Base-by-base conservation (phyloP, 1,140 invertebrate genomes). In the Halictus rubicundus region DNA sequence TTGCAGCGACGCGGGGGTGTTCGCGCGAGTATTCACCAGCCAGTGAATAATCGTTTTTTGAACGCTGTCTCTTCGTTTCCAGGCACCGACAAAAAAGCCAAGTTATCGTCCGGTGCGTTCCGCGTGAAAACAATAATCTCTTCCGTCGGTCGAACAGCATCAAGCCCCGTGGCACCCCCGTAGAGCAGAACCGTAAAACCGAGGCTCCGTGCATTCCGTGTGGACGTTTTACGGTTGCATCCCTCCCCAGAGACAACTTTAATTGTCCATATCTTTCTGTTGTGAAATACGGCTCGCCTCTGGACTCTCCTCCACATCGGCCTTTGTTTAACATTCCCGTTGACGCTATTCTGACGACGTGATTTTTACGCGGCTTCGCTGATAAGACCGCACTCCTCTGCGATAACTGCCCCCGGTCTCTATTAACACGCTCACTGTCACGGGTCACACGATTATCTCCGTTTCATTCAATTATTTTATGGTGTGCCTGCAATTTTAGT, bases 91-190 rank as follows among this genome's bases (percentile, higher is more conserved):
- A 61, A 63, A 37, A 63, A 63, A 21, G 7, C 5, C 61, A 27
- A 63, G 61, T 63, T 63, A 63, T 63, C 61, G 61, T 46, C 27
- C 27, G 27, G 5, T 21, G 61, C 21, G 60, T 46, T 27, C 60
- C 46, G 9, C 19, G 61, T 19, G 72, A 52, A 74, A 74, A 74
- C 72, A 74, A 74, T 74, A 74, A 74, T 74, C 72, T 65, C 70
- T 19, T 46, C 37, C 39, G 27, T 42, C 23, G 52, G 39, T 59
- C 23, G 70, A 61, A 46, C 59, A 19, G 25, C 14, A 61, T 39
- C 57, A 32, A 61, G 14, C 16, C n/a, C 6, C n/a, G n/a, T 16
- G 9, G 21, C 19, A 37, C 39, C 57, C 39, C 42, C 9, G 32
- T 32, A 32, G 39, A 32, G 25, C n/a, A 57, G 32, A 46, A 16